These are phyloP conservation scores for Marmota monax DNA, from an alignment of 2,113 vertebrate species.

Conservation along the genomic window DNA sequence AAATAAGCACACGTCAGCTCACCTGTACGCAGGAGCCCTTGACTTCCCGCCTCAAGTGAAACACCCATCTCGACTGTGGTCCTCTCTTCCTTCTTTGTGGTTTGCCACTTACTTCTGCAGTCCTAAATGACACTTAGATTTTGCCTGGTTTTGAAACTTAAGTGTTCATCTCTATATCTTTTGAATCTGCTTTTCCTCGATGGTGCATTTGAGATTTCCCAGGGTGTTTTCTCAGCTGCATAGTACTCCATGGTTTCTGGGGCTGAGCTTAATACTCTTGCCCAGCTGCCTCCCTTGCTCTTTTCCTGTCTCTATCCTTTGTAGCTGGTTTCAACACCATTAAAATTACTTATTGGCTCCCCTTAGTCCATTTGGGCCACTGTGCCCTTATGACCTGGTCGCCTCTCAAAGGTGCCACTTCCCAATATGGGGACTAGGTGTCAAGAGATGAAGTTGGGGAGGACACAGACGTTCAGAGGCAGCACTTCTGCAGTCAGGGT, in stretches of 20 bases:
- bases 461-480: neutral
- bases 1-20: neutral
- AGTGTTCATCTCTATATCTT: neutral
- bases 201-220: neutral
- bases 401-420: neutral
- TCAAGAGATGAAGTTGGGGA: neutral
- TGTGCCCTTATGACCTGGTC: neutral
- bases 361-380: neutral
- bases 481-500: neutral
- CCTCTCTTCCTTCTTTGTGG: neutral
- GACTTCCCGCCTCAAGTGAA: neutral
- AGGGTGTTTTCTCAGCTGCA: neutral
- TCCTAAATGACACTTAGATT: neutral
- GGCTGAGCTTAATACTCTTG: neutral
- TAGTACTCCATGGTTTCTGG: neutral
- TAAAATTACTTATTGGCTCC: neutral
- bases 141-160: neutral
- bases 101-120: neutral
- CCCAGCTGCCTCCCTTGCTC: too few species aligned
- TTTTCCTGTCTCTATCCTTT: accelerated
- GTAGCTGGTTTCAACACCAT: accelerated
- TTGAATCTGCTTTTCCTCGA: neutral
- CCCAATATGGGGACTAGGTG: neutral
- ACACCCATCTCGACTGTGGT: too few species aligned
- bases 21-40: accelerated